Evolutionary conservation across 2,797 vertebrate genomes (phyloP), one percentile per base, ranked within the genome.

Genomic region (Cirrhinus molitorella): DNA sequence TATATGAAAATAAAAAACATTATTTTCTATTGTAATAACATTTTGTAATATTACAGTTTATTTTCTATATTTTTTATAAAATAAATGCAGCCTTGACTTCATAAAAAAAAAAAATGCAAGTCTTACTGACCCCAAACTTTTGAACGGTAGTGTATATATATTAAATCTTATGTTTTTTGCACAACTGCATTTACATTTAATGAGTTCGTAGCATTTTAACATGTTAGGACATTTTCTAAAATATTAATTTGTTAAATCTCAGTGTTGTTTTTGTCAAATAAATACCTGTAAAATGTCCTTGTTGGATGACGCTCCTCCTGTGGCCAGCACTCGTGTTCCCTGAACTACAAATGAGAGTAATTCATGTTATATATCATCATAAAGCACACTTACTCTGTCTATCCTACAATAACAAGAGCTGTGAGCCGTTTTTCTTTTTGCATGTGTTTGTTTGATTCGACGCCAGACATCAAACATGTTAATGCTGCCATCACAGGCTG

Each of bases 251-350:
- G 53, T 0, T 9, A 23, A 19, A 65, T 17, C 0, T 17, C 2
- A 28, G 5, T 8, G 14, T 49, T 49, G 47, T n/a, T 49, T 49
- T 49, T 49, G 47, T 6, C 3, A 12, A 21, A 21, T 63, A 6
- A 65, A 45, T 85, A 98, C 98, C 95, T 99, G 97, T 55, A 99
- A 93, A 67, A 99, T 96, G 43, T 95, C 95, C 83, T 85, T 90
- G 80, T 99, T 99, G 1, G 93, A 90, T 8, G 98, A 99, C 1
- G 96, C 97, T 1, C 98, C 98, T 74, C 98, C 98, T 0, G 98
- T 99, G 14, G 97, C 98, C 91, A 99, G 81, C 82, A 99, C 96
- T 90, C 95, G 94, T 85, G 95, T 97, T 87, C 91, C 95, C 65
- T 96, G 91, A 94, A 95, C 97, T 98, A 77, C 37, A 94, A 63